These are phyloP conservation scores for Rhagoletis zephyria DNA, from an alignment of 1,140 invertebrate species.

Conservation along the genomic window DNA sequence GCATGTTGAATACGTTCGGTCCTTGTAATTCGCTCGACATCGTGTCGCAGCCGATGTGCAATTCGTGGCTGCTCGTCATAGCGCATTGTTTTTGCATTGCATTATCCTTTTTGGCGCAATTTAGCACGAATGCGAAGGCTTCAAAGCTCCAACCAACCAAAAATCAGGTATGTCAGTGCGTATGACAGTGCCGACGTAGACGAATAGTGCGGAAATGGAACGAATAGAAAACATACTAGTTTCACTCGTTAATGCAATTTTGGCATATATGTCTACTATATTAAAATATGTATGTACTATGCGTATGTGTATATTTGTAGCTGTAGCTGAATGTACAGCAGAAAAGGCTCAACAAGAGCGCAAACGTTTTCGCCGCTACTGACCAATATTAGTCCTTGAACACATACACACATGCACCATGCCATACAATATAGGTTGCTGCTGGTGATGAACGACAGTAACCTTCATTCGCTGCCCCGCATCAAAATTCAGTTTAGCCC, in stretches of 20 bases:
- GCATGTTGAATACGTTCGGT: background rate
- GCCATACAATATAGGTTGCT: no score
- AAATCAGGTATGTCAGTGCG: background rate
- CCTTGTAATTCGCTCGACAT: slow-evolving; percentile 3
- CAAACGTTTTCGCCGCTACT: background rate
- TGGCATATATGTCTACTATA: background rate
- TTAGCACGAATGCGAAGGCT: slow-evolving; percentile 14
- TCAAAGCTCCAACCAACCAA: slow-evolving; percentile 9
- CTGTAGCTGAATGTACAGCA: background rate
- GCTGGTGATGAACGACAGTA: no score
- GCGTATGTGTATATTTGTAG: background rate
- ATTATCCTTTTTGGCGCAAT: slow-evolving; percentile 45
- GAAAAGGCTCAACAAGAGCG: background rate
- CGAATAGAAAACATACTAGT: background rate
- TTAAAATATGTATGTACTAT: no score
- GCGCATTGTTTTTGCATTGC: background rate
- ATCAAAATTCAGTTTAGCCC: background rate
- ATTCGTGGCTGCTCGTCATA: background rate
- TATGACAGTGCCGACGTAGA: background rate
- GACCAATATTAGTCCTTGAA: slow-evolving; percentile 11
- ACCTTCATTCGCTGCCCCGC: no score
- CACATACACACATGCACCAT: background rate
- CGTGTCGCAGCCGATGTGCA: background rate
- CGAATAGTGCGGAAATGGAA: slow-evolving; percentile 17
- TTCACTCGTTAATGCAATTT: background rate